Evolutionary conservation across 2,113 vertebrate genomes (phyloP).

Genomic region (Serranochromis macrocephalus): DNA sequence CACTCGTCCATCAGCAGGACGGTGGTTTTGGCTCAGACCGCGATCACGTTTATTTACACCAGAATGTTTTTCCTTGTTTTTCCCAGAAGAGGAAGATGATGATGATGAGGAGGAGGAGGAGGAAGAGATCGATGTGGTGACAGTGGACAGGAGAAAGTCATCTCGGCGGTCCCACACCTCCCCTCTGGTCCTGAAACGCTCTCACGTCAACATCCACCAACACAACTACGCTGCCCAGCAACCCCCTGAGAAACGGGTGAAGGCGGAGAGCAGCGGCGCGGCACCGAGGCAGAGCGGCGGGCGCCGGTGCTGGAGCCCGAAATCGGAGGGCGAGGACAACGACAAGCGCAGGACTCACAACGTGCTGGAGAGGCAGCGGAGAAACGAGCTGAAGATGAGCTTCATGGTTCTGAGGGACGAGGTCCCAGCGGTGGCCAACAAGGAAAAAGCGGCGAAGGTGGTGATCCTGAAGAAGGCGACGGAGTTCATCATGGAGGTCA

Average conservation of each 20-base stretch:
- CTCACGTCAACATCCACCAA: slow-evolving; percentile 85
- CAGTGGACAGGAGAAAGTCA: slow-evolving; percentile 75
- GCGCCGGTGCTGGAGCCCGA: slow-evolving; percentile 79
- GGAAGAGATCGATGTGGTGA: slow-evolving; percentile 87
- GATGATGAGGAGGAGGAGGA: slow-evolving; percentile 64
- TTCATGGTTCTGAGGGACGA: slow-evolving; percentile 85
- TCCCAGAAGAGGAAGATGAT: slow-evolving; percentile 65
- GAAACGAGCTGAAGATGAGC: slow-evolving; percentile 86
- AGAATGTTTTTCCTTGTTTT: slow-evolving; percentile 20
- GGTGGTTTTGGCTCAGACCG: accelerated
- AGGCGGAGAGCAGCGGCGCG: slow-evolving; percentile 51
- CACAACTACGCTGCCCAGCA: slow-evolving; percentile 88
- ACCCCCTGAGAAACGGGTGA: slow-evolving; percentile 76
- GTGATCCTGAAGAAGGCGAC: slow-evolving; percentile 87
- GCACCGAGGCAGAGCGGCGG: neutral
- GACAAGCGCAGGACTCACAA: slow-evolving; percentile 89
- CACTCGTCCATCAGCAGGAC: neutral
- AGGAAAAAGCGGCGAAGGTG: slow-evolving; percentile 86
- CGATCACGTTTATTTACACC: accelerated
- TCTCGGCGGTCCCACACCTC: slow-evolving; percentile 67
- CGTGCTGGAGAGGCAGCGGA: slow-evolving; percentile 85
- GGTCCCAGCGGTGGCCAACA: slow-evolving; percentile 84
- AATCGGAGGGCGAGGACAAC: slow-evolving; percentile 70
- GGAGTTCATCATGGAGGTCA: slow-evolving; percentile 76
- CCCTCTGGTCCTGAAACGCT: slow-evolving; percentile 83